phyloP scores from a whole-genome alignment of 92 coral and sea anemone genomes.

The Galaxea fascicularis region DNA sequence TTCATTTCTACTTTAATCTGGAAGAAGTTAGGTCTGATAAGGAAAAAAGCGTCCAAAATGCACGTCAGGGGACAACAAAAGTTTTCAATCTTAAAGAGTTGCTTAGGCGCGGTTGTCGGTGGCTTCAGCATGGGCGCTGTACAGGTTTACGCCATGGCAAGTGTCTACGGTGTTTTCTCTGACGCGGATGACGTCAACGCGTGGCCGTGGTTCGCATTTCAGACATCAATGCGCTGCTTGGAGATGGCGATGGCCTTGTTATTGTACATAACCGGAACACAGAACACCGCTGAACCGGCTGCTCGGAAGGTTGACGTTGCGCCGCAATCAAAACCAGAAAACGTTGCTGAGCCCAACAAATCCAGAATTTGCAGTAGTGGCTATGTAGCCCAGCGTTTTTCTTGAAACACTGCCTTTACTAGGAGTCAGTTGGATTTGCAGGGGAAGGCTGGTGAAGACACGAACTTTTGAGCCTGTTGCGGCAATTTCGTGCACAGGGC shows the following conservation, averaged over 20 bases:
- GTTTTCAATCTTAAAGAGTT: conserved; percentile 32
- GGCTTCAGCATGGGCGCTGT: conserved; percentile 54
- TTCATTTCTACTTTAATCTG: conserved; percentile 46
- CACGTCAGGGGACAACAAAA: conserved; percentile 30
- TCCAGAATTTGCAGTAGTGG: too few relatives aligned
- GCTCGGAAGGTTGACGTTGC: conserved; percentile 47
- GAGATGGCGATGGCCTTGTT: conserved; percentile 70
- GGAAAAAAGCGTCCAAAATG: conserved; percentile 1
- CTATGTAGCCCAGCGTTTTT: too few relatives aligned
- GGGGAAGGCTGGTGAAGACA: too few relatives aligned
- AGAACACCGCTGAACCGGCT: conserved; percentile 6
- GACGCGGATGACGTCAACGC: conserved; percentile 50
- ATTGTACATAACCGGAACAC: conserved; percentile 35
- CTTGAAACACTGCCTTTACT: too few relatives aligned
- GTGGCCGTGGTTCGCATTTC: conserved; percentile 85
- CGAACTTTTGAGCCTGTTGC: too few relatives aligned
- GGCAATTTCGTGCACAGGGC: too few relatives aligned
- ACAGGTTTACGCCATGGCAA: conserved; percentile 61
- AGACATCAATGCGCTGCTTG: conserved; percentile 66
- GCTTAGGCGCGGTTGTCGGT: conserved; percentile 57
- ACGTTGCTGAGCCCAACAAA: background rate
- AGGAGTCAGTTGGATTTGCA: too few relatives aligned
- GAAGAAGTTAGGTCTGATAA: conserved; percentile 28
- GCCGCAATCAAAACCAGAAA: conserved; percentile 16
- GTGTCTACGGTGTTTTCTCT: conserved; percentile 57